These are phyloP conservation scores for Emydura subglobosa DNA, from an alignment of 2,113 vertebrate species.

Conservation along the genomic window DNA sequence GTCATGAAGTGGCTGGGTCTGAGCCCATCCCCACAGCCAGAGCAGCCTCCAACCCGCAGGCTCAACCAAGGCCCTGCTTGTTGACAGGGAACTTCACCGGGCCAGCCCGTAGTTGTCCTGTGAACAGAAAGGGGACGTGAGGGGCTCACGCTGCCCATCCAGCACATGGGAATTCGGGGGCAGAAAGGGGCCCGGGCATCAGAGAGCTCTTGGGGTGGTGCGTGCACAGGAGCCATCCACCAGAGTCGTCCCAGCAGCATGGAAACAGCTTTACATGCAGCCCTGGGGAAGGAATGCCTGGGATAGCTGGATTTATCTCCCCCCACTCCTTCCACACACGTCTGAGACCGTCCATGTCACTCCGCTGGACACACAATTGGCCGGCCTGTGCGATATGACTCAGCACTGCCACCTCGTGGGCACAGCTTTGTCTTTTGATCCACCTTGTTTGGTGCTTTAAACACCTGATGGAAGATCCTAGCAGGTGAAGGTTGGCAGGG, in stretches of 20 bases:
- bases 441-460: neutral
- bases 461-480: neutral
- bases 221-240: too few species aligned
- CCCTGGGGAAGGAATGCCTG: neutral
- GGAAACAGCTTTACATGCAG: neutral
- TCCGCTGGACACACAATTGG: too few species aligned
- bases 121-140: neutral
- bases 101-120: too few species aligned
- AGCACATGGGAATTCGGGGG: neutral
- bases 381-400: neutral
- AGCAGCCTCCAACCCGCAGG: neutral
- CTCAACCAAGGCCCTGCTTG: too few species aligned
- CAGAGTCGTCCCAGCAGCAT: neutral
- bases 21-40: neutral
- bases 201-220: neutral
- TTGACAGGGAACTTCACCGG: too few species aligned
- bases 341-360: too few species aligned
- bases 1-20: too few species aligned
- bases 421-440: neutral
- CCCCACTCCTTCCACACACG: too few species aligned
- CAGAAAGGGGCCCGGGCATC: neutral
- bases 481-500: too few species aligned
- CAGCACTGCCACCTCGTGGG: neutral
- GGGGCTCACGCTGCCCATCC: neutral
- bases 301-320: neutral